phyloP scores from a whole-genome alignment of 1,140 invertebrate genomes.

The Holotrichia oblita region DNA sequence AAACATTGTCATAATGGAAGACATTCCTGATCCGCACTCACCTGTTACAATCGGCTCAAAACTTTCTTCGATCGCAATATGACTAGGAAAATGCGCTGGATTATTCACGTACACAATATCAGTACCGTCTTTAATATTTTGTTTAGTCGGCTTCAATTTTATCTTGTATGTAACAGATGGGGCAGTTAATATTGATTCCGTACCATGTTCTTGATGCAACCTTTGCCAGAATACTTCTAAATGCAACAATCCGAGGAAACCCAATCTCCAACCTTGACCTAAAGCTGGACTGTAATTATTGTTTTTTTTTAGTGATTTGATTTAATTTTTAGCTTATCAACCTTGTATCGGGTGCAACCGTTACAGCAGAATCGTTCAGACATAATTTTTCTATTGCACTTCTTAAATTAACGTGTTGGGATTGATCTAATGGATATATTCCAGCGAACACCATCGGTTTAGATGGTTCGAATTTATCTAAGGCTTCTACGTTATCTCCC shows the following conservation, averaged over 20 bases:
- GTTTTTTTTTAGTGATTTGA: constrained; percentile 34
- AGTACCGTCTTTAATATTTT: constrained; percentile 72
- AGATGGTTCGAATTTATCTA: constrained; percentile 74
- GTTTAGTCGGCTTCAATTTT: constrained; percentile 69
- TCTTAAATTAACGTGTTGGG: constrained; percentile 77
- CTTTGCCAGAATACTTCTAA: constrained; percentile 96
- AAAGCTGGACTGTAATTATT: constrained; percentile 80
- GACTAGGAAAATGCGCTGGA: constrained; percentile 82
- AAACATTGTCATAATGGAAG: too few relatives aligned
- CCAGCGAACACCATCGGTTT: constrained; percentile 96
- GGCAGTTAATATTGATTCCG: constrained; percentile 88
- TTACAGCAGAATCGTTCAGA: constrained; percentile 95
- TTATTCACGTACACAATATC: constrained; percentile 83
- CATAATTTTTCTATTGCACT: constrained; percentile 89
- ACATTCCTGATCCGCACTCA: too few relatives aligned
- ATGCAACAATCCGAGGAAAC: constrained; percentile 94
- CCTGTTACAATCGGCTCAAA: constrained; percentile 84
- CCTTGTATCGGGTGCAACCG: constrained; percentile 82
- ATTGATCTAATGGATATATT: constrained; percentile 91
- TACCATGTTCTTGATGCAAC: constrained; percentile 91
- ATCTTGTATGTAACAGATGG: constrained; percentile 96
- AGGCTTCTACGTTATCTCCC: constrained; percentile 65
- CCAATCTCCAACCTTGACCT: constrained; percentile 93
- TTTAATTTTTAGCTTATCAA: constrained; percentile 58
- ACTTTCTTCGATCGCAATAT: constrained; percentile 74